A percentile compares a stretch with the other conserved stretches of the same genome.
Evolutionary conservation across 2,888 invertebrate species (phyloP).

Genomic region (Torymus auratus): DNA sequence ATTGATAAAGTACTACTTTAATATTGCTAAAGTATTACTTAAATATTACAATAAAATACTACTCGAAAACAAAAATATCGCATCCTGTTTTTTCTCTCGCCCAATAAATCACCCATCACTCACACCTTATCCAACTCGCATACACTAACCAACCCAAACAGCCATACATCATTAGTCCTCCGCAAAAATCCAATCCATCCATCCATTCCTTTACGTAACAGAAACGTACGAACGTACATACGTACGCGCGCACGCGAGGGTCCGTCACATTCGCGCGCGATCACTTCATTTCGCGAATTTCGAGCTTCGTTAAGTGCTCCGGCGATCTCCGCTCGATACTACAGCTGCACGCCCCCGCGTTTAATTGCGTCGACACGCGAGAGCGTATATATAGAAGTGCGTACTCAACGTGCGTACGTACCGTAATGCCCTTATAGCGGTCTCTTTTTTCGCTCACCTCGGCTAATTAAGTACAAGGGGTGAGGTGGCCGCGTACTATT

Average conservation of each 20-base stretch:
- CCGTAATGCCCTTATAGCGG: not conserved
- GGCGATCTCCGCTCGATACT: constrained; percentile 45
- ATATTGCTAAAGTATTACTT: too few species aligned
- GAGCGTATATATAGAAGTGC: not conserved
- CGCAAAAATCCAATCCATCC: constrained; percentile 24
- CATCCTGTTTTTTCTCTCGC: too few species aligned
- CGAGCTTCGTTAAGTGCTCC: constrained; percentile 51
- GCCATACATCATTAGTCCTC: constrained; percentile 27
- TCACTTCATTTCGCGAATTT: constrained; percentile 53
- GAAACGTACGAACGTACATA: not conserved
- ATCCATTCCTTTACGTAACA: not conserved
- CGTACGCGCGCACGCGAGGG: constrained; percentile 10
- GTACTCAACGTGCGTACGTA: constrained; percentile 4
- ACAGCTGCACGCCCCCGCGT: not conserved
- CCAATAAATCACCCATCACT: too few species aligned
- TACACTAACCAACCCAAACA: not conserved
- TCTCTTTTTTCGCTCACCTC: constrained; percentile 7
- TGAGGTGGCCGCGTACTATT: not conserved
- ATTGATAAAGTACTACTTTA: too few species aligned
- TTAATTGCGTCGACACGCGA: constrained; percentile 50
- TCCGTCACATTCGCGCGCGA: constrained; percentile 42
- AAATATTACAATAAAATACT: too few species aligned
- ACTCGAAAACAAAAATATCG: too few species aligned
- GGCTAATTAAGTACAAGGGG: constrained; percentile 37
- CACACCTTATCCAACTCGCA: too few species aligned